These are phyloP conservation scores for Takifugu rubripes DNA, from an alignment of 2,797 vertebrate species.

Conservation along the genomic window DNA sequence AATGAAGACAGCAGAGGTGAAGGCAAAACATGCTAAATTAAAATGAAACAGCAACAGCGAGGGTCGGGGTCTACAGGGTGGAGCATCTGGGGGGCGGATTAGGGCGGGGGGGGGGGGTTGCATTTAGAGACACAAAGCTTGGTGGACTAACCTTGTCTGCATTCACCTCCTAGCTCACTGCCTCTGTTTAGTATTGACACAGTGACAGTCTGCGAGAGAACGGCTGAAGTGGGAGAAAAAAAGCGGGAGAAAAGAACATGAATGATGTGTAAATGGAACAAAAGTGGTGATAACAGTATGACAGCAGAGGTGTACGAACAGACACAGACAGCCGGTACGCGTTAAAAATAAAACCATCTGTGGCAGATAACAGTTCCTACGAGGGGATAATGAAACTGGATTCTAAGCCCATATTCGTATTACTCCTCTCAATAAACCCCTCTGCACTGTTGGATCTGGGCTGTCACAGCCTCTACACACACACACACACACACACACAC, in stretches of 20 bases:
- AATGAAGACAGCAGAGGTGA: no score
- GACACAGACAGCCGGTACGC: slow-evolving; percentile 30
- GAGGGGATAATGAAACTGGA: slow-evolving; percentile 56
- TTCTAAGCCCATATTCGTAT: slow-evolving; percentile 57
- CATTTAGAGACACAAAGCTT: slow-evolving; percentile 47
- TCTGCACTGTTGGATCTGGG: slow-evolving; percentile 43
- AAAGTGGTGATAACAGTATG: slow-evolving; percentile 69
- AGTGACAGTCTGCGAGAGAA: slow-evolving; percentile 69
- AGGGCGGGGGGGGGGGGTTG: slow-evolving; percentile 18
- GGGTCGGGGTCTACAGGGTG: slow-evolving; percentile 26
- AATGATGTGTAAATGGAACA: slow-evolving; percentile 73
- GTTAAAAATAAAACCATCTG: slow-evolving; percentile 29
- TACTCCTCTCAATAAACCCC: slow-evolving; percentile 52
- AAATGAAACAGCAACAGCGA: neutral
- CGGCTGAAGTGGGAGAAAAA: slow-evolving; percentile 48
- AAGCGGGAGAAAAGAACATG: slow-evolving; percentile 44
- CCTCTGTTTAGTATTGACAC: slow-evolving; percentile 77
- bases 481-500: slow-evolving; percentile 10
- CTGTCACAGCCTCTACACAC: slow-evolving; percentile 38
- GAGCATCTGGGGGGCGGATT: slow-evolving; percentile 26
- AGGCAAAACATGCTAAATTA: no score
- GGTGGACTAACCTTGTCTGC: slow-evolving; percentile 76
- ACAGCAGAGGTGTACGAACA: slow-evolving; percentile 55
- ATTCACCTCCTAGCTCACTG: slow-evolving; percentile 70
- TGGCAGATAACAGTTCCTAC: slow-evolving; percentile 56